Percentiles rank a stretch among this genome's conserved stretches.
phyloP scores from a whole-genome alignment of 2,113 vertebrate species.

The Butorides virescens region DNA sequence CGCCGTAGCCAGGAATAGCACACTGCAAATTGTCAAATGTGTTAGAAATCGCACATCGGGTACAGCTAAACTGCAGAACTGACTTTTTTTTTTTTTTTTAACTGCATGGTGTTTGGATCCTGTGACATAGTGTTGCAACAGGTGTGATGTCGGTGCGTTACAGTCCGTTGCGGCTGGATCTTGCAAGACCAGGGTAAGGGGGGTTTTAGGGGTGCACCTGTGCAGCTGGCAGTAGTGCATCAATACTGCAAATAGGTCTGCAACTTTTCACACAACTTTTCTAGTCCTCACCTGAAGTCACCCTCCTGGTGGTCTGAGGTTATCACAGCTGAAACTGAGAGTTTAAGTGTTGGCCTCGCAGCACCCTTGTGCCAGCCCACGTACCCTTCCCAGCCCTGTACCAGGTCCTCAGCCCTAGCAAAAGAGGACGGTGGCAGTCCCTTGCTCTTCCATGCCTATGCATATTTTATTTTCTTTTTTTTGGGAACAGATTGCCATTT shows the following conservation, averaged over 20 bases:
- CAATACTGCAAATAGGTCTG: not conserved
- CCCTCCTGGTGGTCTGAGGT: not conserved
- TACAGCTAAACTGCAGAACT: conserved; percentile 44
- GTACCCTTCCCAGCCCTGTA: not conserved
- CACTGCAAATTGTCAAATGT: conserved; percentile 44
- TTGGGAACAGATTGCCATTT: conserved; percentile 30
- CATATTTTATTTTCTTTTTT: not conserved
- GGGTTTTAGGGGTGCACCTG: rapidly evolving
- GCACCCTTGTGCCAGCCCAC: not conserved
- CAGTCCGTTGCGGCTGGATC: not conserved
- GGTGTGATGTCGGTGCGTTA: not conserved
- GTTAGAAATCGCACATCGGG: conserved; percentile 61
- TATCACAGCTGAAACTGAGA: not conserved
- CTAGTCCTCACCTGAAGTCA: not conserved
- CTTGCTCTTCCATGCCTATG: not conserved
- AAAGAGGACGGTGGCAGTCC: not conserved
- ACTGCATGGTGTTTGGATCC: not conserved
- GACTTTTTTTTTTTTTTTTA: not conserved
- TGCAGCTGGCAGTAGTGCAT: not conserved
- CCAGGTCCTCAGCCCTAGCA: not conserved
- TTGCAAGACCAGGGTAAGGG: not conserved
- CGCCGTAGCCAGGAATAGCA: conserved; percentile 15
- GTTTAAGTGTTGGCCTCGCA: not conserved
- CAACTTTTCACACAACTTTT: not conserved
- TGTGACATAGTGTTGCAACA: conserved; percentile 45